Evolutionary conservation across 1,140 invertebrate species (phyloP), one percentile per base, ranked within the genome.

Genomic region (Armadillidium nasatum): DNA sequence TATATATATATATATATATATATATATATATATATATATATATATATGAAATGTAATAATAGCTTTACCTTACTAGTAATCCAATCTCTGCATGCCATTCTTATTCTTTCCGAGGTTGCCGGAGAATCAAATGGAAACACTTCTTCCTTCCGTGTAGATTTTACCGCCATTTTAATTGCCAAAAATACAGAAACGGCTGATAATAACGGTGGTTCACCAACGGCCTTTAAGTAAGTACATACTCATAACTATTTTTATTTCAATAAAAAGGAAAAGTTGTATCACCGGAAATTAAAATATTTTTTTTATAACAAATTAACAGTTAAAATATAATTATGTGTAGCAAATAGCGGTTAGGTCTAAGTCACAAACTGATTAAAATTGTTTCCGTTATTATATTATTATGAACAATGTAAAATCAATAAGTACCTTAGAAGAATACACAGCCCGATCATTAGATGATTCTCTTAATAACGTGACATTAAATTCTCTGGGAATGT

Each of bases 41-140:
- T 33, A 33, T 33, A 33, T 33, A 33, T 33, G 33, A 33, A 33
- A 33, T 33, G 2, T 6, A 33, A 3, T 33, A 33, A 6, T 6
- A 33, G 33, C 69, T 44, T 44, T 75, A 75, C 74, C 74, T 45
- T 19, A 33, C 44, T n/a, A 0, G 91, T 94, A 60, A 97, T 90
- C 79, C 90, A 83, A 85, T 98, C 95, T 78, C 89, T 85, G 83
- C 95, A 97, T 33, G 92, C 92, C 90, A 96, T 92, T 70, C 96
- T 88, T 81, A 97, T 96, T 72, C 90, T 87, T 21, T 93, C 93
- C 10, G 93, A 88, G 15, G 95, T 96, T 2, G 94, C 93, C 21
- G 95, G 96, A 6, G 93, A 89, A 83, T 96, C 89, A 15, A 98
- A 84, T 73, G 86, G 85, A 83, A 96, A 96, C 45, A 85, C 84